These are phyloP conservation scores for Brenthis ino DNA, from an alignment of 2,888 invertebrate species.

Conservation along the genomic window DNA sequence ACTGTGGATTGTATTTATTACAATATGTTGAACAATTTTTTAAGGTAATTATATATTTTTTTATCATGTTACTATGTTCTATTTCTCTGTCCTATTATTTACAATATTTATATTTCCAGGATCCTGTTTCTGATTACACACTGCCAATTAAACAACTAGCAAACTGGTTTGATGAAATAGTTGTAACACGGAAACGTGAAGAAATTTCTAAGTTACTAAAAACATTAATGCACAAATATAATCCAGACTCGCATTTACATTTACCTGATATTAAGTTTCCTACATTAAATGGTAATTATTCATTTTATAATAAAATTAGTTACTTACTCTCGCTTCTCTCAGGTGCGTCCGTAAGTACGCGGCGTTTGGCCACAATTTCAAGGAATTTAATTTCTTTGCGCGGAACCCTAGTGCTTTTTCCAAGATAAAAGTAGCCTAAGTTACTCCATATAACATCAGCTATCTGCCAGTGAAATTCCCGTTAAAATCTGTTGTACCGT, in stretches of 20 bases:
- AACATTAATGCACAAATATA: constrained; percentile 87
- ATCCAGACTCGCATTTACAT: constrained; percentile 84
- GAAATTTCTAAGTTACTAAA: constrained; percentile 91
- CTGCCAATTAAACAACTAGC: constrained; percentile 91
- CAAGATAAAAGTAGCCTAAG: too few species aligned
- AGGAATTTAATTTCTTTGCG: too few species aligned
- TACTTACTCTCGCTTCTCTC: too few species aligned
- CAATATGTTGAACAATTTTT: constrained; percentile 99
- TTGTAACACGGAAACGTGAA: constrained; percentile 92
- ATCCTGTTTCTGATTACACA: constrained; percentile 90
- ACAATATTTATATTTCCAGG: constrained; percentile 75
- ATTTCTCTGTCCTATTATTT: neutral
- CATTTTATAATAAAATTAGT: too few species aligned
- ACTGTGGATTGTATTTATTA: constrained; percentile 97
- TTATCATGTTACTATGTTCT: constrained; percentile 14
- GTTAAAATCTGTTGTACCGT: too few species aligned
- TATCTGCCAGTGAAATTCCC: too few species aligned
- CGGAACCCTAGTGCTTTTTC: too few species aligned
- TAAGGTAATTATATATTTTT: constrained; percentile 78
- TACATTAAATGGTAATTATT: constrained; percentile 85
- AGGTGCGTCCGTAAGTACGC: too few species aligned
- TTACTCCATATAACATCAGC: too few species aligned
- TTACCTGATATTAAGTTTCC: constrained; percentile 89
- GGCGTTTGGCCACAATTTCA: too few species aligned
- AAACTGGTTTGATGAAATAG: constrained; percentile 93